Percentiles rank a stretch among this genome's conserved stretches.
These are phyloP conservation scores for Caerostris darwini DNA, from an alignment of 1,140 invertebrate genomes.

Conservation along the genomic window DNA sequence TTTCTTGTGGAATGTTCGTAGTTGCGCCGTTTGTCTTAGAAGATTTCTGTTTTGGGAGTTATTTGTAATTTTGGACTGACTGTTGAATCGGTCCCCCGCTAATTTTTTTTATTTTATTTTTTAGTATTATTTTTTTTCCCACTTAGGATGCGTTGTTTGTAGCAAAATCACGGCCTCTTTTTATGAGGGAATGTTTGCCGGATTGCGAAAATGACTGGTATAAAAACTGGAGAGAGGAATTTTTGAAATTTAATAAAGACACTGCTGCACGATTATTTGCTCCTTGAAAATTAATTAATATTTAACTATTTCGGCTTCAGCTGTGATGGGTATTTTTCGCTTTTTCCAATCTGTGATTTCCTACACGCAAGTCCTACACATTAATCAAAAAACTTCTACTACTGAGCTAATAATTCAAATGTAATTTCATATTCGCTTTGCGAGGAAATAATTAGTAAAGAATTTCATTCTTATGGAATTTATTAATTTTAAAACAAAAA, in stretches of 20 bases:
- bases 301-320: background rate
- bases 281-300: conserved; percentile 27
- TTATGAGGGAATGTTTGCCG: conserved; percentile 31
- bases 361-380: no score
- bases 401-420: no score
- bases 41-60: conserved; percentile 29
- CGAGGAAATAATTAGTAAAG: no score
- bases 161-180: conserved; percentile 27
- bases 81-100: background rate
- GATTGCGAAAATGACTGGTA: conserved; percentile 16
- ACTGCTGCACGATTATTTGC: background rate
- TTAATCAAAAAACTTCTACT: no score
- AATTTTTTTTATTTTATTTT: background rate
- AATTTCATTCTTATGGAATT: no score
- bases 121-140: background rate
- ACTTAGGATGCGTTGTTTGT: background rate
- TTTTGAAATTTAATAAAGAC: conserved; percentile 49
- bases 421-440: no score
- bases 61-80: conserved; percentile 47
- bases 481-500: no score
- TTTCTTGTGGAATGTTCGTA: conserved; percentile 62
- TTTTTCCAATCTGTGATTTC: background rate
- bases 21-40: conserved; percentile 36
- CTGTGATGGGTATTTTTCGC: background rate
- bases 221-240: conserved; percentile 16